Conservation (phyloP, 2,797 vertebrate species). For the Peromyscus nudipes region DNA sequence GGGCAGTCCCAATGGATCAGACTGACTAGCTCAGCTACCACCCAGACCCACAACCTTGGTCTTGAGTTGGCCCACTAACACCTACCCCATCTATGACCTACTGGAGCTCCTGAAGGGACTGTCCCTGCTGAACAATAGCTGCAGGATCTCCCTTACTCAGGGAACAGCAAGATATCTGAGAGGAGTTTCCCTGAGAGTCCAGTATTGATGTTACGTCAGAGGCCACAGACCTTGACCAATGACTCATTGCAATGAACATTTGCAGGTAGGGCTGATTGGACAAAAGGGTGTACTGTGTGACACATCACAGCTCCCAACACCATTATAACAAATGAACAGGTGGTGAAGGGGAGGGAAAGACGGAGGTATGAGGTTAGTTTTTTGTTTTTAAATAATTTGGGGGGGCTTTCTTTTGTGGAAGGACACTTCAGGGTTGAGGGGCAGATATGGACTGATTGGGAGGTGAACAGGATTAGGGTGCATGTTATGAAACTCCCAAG, state of each 20-base stretch:
- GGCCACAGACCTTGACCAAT: not conserved
- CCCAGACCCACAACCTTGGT: not conserved
- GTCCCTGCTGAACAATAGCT: not conserved
- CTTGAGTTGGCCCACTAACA: not conserved
- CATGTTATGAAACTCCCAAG: not conserved
- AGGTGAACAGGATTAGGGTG: not conserved
- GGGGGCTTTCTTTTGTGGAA: not conserved
- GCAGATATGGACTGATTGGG: not conserved
- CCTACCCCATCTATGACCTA: not conserved
- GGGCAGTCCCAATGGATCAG: not conserved
- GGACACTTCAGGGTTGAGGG: not conserved
- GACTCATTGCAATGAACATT: not conserved
- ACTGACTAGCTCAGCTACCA: not conserved
- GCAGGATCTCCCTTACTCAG: not conserved
- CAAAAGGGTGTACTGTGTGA: not conserved
- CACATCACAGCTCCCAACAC: not conserved
- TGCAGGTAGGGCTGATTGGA: not conserved
- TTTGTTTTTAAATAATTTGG: not conserved
- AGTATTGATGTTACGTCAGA: not conserved
- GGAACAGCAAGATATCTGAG: not conserved
- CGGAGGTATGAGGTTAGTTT: not conserved
- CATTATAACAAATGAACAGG: not conserved
- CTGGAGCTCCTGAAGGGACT: not conserved
- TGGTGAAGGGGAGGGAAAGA: not conserved
- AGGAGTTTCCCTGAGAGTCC: not conserved